Evolutionary conservation across 2,888 invertebrate species (phyloP), one percentile per base, ranked within the genome.

Genomic region (Pandemis heparana): DNA sequence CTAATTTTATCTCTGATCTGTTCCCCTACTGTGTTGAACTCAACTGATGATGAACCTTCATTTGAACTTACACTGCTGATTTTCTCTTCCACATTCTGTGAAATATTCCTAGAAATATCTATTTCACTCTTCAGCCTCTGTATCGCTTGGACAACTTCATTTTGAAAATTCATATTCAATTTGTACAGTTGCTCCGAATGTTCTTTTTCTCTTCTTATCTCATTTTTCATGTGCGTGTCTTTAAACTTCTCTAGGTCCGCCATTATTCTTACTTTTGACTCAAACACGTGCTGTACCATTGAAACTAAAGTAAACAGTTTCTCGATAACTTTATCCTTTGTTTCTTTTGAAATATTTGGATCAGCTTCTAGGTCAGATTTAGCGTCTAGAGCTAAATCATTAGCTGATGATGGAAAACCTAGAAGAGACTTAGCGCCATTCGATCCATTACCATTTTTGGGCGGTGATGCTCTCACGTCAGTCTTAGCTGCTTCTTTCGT

Each of bases 311-410:
- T 86, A 75, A 94, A 94, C 8, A 94, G 78, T 78, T 94, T 94
- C 72, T 90, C 85, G 43, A 94, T 94, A 0, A 94, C 92, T 76
- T 92, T 94, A 70, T 92, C 92, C 82, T 93, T 94, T 0, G 92
- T 89, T 79, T 87, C 91, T 75, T 87, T 84, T 23, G 92, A 90
- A 75, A 94, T 89, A 51, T 92, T 94, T 46, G 86, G 81, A 75
- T 94, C 94, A 1, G 94, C 90, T 87, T 94, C 94, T n/a, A 94
- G 78, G 67, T 94, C 94, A 0, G 92, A 82, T 85, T 94, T 94
- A 0, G 94, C 94, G 53, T 92, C 92, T 1, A 94, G 79, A 53
- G 94, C 94, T 71, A 94, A 81, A 77, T 94, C 93, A 65, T 94
- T 94, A 0, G 94, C 94, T 76, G 94, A 94, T 38, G 94, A 94